phyloP scores from a whole-genome alignment of 2,888 invertebrate genomes.

The Oligia fasciuncula region DNA sequence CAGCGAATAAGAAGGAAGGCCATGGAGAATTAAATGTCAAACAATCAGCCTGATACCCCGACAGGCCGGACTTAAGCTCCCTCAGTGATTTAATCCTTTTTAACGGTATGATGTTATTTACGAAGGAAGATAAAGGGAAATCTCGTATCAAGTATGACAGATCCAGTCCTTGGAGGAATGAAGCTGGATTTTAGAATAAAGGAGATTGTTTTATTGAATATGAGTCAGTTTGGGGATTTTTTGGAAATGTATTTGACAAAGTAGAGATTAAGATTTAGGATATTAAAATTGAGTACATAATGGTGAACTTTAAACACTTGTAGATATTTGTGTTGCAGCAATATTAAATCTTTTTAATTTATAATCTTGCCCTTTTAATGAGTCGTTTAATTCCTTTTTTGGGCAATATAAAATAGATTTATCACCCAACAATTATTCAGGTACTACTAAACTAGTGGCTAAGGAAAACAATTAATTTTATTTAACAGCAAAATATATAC shows the following conservation, averaged over 20 bases:
- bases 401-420: slow-evolving; percentile 13
- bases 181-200: slow-evolving; percentile 25
- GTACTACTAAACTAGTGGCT: slow-evolving; percentile 1
- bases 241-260: background rate
- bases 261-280: background rate
- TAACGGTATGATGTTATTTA: slow-evolving; percentile 68
- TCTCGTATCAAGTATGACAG: slow-evolving; percentile 50
- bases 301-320: background rate
- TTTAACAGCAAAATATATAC: slow-evolving; percentile 24
- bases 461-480: slow-evolving; percentile 43
- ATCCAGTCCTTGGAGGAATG: slow-evolving; percentile 29
- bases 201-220: slow-evolving; percentile 34
- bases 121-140: slow-evolving; percentile 42
- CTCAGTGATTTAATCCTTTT: slow-evolving; percentile 66
- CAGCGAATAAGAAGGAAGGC: slow-evolving; percentile 56
- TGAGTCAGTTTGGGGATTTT: background rate
- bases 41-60: slow-evolving; percentile 58
- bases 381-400: background rate
- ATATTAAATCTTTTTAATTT: background rate
- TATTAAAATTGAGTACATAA: no score
- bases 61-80: slow-evolving; percentile 50
- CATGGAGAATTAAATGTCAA: slow-evolving; percentile 67
- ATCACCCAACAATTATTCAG: slow-evolving; percentile 23
- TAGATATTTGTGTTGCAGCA: background rate
- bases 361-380: background rate